Evolutionary conservation across 2,113 vertebrate genomes (phyloP).

Genomic region (Riparia riparia): DNA sequence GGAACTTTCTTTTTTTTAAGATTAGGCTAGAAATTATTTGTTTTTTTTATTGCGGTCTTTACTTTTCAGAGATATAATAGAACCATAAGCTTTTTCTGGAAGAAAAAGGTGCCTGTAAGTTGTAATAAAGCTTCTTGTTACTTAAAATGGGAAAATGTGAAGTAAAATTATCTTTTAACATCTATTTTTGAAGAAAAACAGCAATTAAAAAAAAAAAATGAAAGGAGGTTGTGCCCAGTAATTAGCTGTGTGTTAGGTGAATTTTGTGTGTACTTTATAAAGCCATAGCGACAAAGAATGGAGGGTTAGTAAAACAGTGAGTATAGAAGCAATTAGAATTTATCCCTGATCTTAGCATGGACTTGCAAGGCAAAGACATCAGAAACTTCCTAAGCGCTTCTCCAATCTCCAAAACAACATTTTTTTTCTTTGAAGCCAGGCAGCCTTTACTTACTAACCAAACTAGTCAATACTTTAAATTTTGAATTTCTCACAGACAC

Average conservation of each 20-base stretch:
- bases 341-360: neutral
- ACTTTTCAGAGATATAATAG: neutral
- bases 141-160: neutral
- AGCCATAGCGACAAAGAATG: neutral
- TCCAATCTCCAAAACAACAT: neutral
- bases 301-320: neutral
- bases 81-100: neutral
- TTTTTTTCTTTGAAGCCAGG: neutral
- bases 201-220: slow-evolving; percentile 13
- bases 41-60: neutral
- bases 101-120: neutral
- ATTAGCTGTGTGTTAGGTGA: neutral
- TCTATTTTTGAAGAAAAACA: neutral
- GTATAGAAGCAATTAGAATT: neutral
- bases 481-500: neutral
- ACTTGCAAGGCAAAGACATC: neutral
- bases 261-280: neutral
- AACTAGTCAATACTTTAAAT: neutral
- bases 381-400: neutral
- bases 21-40: neutral
- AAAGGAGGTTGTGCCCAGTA: neutral
- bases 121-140: neutral
- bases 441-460: neutral
- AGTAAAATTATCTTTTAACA: neutral
- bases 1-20: neutral